phyloP scores from a whole-genome alignment of 2,888 invertebrate species.

The Sinhomidia bicolor region DNA sequence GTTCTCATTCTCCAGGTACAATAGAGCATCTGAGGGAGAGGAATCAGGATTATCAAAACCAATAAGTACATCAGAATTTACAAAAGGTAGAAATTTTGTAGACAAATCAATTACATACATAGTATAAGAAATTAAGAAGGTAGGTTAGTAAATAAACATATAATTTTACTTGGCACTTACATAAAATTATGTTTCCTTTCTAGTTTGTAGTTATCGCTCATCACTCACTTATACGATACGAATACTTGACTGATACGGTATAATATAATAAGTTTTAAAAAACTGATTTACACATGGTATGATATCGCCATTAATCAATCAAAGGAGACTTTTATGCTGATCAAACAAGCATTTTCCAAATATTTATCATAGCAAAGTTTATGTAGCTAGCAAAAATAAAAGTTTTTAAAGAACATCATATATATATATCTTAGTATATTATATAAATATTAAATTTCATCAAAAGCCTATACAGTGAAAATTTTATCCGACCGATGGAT shows the following conservation, averaged over 20 bases:
- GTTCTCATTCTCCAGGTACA: conserved; percentile 57
- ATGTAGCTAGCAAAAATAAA: background rate
- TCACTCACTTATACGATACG: background rate
- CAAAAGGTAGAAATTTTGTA: background rate
- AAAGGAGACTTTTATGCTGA: conserved; percentile 16
- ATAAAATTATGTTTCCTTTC: background rate
- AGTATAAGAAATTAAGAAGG: background rate
- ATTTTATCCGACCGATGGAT: conserved; percentile 45
- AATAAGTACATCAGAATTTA: conserved; percentile 25
- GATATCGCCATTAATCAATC: background rate
- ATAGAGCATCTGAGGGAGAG: conserved; percentile 55
- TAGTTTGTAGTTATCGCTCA: conserved; percentile 20
- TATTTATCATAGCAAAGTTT: background rate
- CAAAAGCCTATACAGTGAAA: conserved; percentile 44
- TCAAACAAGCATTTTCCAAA: background rate
- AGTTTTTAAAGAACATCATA: background rate
- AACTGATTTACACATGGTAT: background rate
- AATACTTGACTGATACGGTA: conserved; percentile 10
- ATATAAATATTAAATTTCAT: background rate
- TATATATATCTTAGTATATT: background rate
- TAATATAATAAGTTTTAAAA: conserved; percentile 6
- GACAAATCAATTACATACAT: background rate
- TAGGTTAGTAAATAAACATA: no score
- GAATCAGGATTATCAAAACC: conserved; percentile 64
- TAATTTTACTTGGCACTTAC: no score